Conservation (phyloP, 2,797 vertebrate genomes). For the Erithacus rubecula region DNA sequence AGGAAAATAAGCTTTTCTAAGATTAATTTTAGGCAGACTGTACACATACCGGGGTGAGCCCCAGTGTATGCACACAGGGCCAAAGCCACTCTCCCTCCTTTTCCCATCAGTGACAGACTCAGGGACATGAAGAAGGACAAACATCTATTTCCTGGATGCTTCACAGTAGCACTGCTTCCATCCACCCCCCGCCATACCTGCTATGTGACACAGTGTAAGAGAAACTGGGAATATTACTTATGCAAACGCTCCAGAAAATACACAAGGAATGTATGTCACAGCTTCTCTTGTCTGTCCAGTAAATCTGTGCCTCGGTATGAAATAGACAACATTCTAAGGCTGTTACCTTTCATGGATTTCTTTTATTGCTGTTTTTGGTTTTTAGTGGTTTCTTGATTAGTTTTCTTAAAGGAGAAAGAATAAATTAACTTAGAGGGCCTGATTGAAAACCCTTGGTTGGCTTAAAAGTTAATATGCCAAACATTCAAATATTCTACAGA, state of each 20-base stretch:
- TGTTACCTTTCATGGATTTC: neutral
- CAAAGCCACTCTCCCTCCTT: neutral
- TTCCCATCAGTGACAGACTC: neutral
- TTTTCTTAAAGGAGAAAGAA: neutral
- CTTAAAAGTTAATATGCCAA: neutral
- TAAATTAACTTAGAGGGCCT: neutral
- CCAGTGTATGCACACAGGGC: neutral
- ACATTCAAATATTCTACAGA: neutral
- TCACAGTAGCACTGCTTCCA: neutral
- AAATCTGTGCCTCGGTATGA: neutral
- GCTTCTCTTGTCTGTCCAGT: neutral
- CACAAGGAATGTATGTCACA: neutral
- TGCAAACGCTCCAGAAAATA: neutral
- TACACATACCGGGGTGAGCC: accelerated
- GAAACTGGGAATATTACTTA: neutral
- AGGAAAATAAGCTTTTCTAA: conserved; percentile 17
- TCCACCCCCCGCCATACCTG: neutral
- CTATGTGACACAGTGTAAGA: neutral
- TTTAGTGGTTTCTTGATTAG: neutral
- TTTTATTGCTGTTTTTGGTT: neutral
- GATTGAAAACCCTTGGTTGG: accelerated
- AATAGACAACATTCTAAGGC: neutral
- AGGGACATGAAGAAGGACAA: neutral
- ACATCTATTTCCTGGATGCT: neutral
- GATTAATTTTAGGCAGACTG: conserved; percentile 18